Evolutionary conservation across 2,797 vertebrate species (phyloP), one percentile per base, ranked within the genome.

Genomic region (Mustela erminea): DNA sequence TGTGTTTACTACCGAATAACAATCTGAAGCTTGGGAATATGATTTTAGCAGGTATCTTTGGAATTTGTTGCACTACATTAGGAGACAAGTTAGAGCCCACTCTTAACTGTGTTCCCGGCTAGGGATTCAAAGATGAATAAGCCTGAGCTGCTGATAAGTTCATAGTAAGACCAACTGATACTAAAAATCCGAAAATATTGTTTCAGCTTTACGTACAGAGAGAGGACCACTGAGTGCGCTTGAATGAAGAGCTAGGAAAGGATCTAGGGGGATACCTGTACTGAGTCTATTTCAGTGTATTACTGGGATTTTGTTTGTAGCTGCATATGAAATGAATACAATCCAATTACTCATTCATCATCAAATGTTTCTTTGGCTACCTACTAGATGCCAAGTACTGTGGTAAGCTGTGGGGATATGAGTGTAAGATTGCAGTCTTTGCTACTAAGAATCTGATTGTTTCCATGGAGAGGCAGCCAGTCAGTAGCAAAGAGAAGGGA

Each of bases 41-140:
- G 29, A 94, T 49, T 82, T 90, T 80, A 89, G 80, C 17, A 88
- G 25, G n/a, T 77, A 8, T 87, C 4, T 88, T 94, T 86, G 83
- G 7, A 62, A 83, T 91, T 86, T 83, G 46, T 66, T 85, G 14
- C 20, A 87, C 18, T 92, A 75, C 52, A 46, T 75, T 84, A 64
- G 56, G 68, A 90, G 84, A 74, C 25, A 83, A 0, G 12, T 87
- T 72, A 68, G 54, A 91, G 10, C 41, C 15, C 21, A 43, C 25
- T 58, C 25, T 84, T 96, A 20, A 20, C 56, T 58, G 15, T 86
- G 38, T 82, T 43, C 56, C 43, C 32, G 54, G 29, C 54, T 70
- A 20, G 49, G 54, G 49, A 87, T 85, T 74, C 64, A 81, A 43
- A 70, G 35, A 25, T 66, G 10, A 41, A 17, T 72, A 92, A 72